Evolutionary conservation across 2,888 invertebrate genomes (phyloP), one percentile per base, ranked within the genome.

Genomic region (Epinotia brunnichana): DNA sequence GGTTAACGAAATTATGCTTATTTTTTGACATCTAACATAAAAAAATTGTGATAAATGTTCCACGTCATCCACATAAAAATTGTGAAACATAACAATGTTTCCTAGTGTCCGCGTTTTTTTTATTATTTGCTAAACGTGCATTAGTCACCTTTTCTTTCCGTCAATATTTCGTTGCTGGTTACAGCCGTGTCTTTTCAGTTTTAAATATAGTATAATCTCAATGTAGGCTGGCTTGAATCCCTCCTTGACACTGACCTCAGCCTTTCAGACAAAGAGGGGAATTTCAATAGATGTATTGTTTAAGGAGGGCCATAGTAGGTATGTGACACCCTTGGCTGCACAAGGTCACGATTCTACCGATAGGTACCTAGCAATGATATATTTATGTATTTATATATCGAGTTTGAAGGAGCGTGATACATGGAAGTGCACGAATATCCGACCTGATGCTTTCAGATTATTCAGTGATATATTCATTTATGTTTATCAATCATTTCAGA

Each of bases 271-370:
- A 54, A 73, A 73, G 67, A 73, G 51, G 35, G 61, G 57, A 63
- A 69, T 73, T 73, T 73, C 73, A 69, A 73, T 73, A 69, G 63
- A 53, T 63, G 69, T 69, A 73, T 73, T 73, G 73, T 73, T 73
- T 59, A 19, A 61, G 60, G n/a, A 69, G 73, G 24, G 69, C 69
- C 57, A 57, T 48, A 67, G 53, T 39, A 61, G 51, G 48, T 39
- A 61, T 57, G 48, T 61, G 61, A 21, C 68, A 68, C 68, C 68
- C 69, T 73, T 69, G 69, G 63, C 56, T 44, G 39, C 19, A 61
- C 56, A 72, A 56, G 54, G 67, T 67, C 67, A 48, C 21, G 21
- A 19, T 61, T 24, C 17, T 67, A 57, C 41, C 56, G 11, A 35
- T 59, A n/a, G n/a, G n/a, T n/a, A 29, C 15, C 13, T 44, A 13